Percentiles rank a stretch among this genome's conserved stretches.
phyloP scores from a whole-genome alignment of 92 coral and sea anemone species.

The Phenganax stokvisi region DNA sequence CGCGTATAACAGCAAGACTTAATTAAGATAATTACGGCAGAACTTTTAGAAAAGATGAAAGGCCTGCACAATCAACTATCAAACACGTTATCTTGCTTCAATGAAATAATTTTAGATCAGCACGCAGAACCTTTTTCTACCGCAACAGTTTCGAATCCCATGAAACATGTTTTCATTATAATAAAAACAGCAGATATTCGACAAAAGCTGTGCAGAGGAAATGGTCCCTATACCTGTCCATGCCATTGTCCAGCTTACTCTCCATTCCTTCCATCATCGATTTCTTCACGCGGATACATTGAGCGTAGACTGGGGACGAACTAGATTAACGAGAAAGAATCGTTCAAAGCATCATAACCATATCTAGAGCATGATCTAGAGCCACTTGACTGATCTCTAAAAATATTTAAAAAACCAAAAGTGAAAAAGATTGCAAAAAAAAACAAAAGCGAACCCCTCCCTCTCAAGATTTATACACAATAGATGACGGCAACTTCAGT shows the following conservation, averaged over 20 bases:
- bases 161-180: background rate
- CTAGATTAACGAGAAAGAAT: conserved; percentile 34
- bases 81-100: too few relatives aligned
- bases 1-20: background rate
- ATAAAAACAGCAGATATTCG: too few relatives aligned
- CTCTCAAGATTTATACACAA: too few relatives aligned
- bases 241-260: conserved; percentile 80
- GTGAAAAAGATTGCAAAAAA: too few relatives aligned
- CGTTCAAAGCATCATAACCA: background rate
- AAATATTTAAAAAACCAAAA: background rate
- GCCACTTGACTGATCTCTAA: background rate
- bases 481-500: too few relatives aligned
- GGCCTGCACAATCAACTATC: too few relatives aligned
- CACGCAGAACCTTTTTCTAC: background rate
- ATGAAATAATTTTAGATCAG: background rate
- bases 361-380: background rate
- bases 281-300: conserved; percentile 86
- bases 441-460: too few relatives aligned
- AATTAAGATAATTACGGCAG: background rate
- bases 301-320: conserved; percentile 92
- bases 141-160: background rate
- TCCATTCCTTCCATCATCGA: conserved; percentile 88
- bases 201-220: too few relatives aligned
- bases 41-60: too few relatives aligned
- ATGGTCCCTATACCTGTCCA: conserved; percentile 62